Evolutionary conservation across 92 coral and sea anemone genomes (phyloP), one percentile per base, ranked within the genome.

Genomic region (Parazoanthus swiftii): DNA sequence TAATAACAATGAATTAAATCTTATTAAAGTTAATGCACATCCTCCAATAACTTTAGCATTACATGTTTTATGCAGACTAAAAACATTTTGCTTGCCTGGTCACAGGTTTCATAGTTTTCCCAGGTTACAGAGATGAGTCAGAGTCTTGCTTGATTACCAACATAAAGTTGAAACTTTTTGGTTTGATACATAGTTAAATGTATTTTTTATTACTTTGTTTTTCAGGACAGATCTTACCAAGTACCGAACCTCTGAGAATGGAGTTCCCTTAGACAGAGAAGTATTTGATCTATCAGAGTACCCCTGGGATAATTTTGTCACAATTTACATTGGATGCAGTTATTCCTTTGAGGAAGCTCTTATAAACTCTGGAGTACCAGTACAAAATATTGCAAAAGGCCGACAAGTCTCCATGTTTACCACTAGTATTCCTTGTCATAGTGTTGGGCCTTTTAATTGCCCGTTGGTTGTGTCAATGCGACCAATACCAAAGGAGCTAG

Each of bases 271-370:
- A 36, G 81, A 85, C 38, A 74, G 38, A 79, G 88, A 87, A 43
- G 77, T 88, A 23, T 67, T 77, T 8, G 73, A 91, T 50, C 90
- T 97, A 65, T 79, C 80, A 10, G 78, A 77, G 20, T 94, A 90
- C 80, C 89, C 96, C 14, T 90, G 93, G 93, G 81, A 91, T 14
- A 94, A 95, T 86, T 82, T 92, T 90, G 98, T 94, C 1, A 92
- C 99, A 43, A 93, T 97, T 77, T 97, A 97, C 44, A 58, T 95
- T 35, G 99, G 99, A 18, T 97, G 99, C 85, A 97, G 98, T 81
- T 97, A 93, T 81, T 93, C 98, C 18, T 95, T 97, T 88, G 98
- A 97, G 59, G 92, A 95, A 8, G 97, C 97, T 2, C 68, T 97
- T 76, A 88, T 93, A 8, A 80, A 81, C 4, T 90, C 95, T 76